These are phyloP conservation scores for Scleropages formosus DNA, from an alignment of 2,797 vertebrate species.

Conservation along the genomic window DNA sequence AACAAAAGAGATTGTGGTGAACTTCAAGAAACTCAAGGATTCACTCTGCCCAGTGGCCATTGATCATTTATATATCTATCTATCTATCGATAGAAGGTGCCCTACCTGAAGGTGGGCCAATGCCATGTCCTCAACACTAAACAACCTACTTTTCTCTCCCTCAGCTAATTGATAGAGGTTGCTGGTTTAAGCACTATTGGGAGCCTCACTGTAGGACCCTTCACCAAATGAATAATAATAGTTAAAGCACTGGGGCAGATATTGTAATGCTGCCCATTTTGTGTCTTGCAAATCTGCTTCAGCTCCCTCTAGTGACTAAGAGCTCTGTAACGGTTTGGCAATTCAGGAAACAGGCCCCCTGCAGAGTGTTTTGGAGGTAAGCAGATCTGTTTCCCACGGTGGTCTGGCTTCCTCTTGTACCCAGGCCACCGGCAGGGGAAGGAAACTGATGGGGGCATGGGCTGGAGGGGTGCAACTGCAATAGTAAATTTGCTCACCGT, in stretches of 20 bases:
- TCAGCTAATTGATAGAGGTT: too few relatives aligned
- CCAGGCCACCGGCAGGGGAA: slow-evolving; percentile 52
- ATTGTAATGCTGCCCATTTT: too few relatives aligned
- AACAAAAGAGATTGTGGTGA: neutral
- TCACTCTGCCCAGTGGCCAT: neutral
- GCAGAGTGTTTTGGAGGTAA: slow-evolving; percentile 29
- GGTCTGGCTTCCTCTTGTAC: slow-evolving; percentile 40
- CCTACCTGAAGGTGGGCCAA: too few relatives aligned
- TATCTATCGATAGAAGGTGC: too few relatives aligned
- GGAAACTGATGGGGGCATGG: slow-evolving; percentile 56
- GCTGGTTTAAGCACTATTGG: too few relatives aligned
- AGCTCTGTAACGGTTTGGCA: slow-evolving; percentile 35
- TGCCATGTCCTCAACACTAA: too few relatives aligned
- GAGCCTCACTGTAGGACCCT: too few relatives aligned
- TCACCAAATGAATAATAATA: too few relatives aligned
- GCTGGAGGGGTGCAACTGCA: slow-evolving; percentile 37
- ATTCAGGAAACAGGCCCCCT: neutral
- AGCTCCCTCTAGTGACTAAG: slow-evolving; percentile 19
- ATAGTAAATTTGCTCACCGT: slow-evolving; percentile 39
- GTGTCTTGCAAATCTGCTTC: neutral
- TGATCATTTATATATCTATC: too few relatives aligned
- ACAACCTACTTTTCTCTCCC: too few relatives aligned
- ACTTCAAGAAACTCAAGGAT: neutral
- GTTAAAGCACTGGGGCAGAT: too few relatives aligned
- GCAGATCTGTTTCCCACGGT: slow-evolving; percentile 70